phyloP scores from a whole-genome alignment of 2,888 invertebrate genomes.

The Zele albiditarsus region DNA sequence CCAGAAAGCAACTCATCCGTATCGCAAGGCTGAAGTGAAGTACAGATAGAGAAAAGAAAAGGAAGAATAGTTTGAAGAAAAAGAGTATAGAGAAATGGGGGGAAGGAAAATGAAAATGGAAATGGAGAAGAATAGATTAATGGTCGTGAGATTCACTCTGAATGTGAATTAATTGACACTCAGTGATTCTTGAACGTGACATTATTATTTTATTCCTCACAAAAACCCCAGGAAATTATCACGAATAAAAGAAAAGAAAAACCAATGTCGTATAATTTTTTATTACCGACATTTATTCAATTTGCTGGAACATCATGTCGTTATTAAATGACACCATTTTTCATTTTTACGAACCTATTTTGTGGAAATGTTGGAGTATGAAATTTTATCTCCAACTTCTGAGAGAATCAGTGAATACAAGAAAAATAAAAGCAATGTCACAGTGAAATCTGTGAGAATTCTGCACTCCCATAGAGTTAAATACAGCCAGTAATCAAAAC shows the following conservation, averaged over 20 bases:
- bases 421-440: background rate
- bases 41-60: background rate
- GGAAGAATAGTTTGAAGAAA: background rate
- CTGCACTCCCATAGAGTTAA: no score
- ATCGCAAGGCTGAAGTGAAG: background rate
- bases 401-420: background rate
- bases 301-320: no score
- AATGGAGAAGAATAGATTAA: background rate
- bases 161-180: background rate
- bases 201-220: background rate
- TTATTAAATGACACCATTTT: background rate
- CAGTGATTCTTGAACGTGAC: background rate
- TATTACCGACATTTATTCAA: no score
- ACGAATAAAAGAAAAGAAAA: background rate
- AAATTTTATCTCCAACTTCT: no score
- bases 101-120: background rate
- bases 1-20: constrained; percentile 9
- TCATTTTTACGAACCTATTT: background rate
- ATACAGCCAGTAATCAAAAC: no score
- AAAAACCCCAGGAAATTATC: background rate
- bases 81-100: background rate
- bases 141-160: background rate
- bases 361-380: no score
- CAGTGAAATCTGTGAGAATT: no score
- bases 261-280: background rate